Evolutionary conservation across 2,113 vertebrate species (phyloP).

Genomic region (Aegypius monachus): DNA sequence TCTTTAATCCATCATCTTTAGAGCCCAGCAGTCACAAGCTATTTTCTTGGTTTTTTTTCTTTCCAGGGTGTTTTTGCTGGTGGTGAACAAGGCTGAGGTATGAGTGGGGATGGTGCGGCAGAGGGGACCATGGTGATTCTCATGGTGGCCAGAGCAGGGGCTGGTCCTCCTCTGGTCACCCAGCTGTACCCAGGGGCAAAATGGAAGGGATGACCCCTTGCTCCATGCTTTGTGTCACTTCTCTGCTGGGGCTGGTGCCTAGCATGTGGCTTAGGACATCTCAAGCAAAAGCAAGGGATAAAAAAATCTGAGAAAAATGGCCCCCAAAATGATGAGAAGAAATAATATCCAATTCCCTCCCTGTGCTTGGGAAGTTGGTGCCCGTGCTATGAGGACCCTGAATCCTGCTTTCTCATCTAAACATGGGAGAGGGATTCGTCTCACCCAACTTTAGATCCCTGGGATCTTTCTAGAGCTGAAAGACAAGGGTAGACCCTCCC

Average conservation of each 20-base stretch:
- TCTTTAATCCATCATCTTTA: neutral
- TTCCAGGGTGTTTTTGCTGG: neutral
- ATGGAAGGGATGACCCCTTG: neutral
- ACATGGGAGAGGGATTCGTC: neutral
- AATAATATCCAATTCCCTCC: accelerated
- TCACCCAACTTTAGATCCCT: neutral
- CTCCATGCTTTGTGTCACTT: neutral
- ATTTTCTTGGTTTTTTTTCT: neutral
- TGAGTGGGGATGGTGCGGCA: neutral
- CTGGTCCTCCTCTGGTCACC: neutral
- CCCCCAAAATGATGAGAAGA: neutral
- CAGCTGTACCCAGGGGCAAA: neutral
- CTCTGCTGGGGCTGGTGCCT: neutral
- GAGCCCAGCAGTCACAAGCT: neutral
- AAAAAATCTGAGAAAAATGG: neutral
- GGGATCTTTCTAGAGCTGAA: neutral
- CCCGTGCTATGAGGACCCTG: accelerated
- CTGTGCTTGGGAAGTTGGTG: neutral
- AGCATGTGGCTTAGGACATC: neutral
- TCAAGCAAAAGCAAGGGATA: accelerated
- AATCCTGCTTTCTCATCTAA: neutral
- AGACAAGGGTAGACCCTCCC: accelerated
- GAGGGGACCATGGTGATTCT: neutral
- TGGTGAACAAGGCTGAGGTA: neutral
- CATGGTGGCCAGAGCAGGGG: neutral